These are phyloP conservation scores for Marronus borbonicus DNA, from an alignment of 2,888 invertebrate genomes.

Conservation along the genomic window DNA sequence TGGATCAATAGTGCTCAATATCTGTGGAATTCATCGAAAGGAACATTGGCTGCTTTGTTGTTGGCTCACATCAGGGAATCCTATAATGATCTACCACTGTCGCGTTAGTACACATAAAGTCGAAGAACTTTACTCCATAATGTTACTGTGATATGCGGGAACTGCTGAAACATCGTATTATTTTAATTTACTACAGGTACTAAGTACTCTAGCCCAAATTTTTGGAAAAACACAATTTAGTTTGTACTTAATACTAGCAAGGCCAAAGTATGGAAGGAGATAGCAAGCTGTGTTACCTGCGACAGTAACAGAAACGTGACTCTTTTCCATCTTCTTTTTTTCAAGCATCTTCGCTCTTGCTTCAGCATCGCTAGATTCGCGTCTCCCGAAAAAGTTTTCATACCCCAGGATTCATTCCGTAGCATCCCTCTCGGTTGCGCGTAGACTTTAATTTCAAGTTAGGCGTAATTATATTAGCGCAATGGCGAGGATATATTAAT, in stretches of 20 bases:
- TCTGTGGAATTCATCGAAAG: no score
- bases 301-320: background rate
- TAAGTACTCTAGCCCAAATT: no score
- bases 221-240: no score
- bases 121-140: no score
- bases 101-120: no score
- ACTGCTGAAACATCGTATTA: no score
- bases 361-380: background rate
- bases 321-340: background rate
- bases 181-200: no score
- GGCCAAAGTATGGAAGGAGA: background rate
- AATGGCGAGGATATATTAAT: conserved; percentile 68
- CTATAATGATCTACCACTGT: no score
- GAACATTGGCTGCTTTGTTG: no score
- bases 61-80: no score
- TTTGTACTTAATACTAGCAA: background rate
- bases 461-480: conserved; percentile 65
- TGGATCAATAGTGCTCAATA: no score
- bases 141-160: no score
- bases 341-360: background rate
- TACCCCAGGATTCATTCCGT: conserved; percentile 55
- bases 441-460: conserved; percentile 66
- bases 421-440: conserved; percentile 55
- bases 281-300: background rate
- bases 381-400: conserved; percentile 56